Evolutionary conservation across 2,113 vertebrate genomes (phyloP).

Genomic region (Neodontobutis hainanensis): DNA sequence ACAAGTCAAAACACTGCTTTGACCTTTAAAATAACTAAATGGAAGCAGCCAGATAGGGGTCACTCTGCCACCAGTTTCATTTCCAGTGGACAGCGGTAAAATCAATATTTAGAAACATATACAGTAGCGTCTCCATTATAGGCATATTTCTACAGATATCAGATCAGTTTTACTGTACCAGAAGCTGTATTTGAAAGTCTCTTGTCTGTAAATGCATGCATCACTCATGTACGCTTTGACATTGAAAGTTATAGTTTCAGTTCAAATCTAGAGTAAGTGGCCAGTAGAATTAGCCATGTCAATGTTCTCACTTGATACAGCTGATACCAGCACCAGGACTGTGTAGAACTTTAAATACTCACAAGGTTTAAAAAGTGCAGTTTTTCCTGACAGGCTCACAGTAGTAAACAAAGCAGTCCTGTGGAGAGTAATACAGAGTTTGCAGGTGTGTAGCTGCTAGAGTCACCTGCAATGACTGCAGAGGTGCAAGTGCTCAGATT

Average conservation of each 20-base stretch:
- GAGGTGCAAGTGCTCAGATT: constrained; percentile 26
- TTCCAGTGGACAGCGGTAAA: constrained; percentile 31
- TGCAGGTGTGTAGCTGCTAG: constrained; percentile 30
- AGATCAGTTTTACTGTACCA: constrained; percentile 16
- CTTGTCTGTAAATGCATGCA: not conserved
- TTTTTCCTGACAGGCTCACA: constrained; percentile 25
- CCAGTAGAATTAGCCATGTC: constrained; percentile 11
- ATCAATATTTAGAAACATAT: constrained; percentile 47
- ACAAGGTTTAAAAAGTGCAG: constrained; percentile 26
- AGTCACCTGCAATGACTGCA: constrained; percentile 39
- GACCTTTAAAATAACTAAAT: constrained; percentile 52
- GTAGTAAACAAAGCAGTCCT: constrained; percentile 15
- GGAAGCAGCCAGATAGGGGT: constrained; percentile 10
- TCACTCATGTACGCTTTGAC: not conserved
- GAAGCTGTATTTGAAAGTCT: constrained; percentile 5
- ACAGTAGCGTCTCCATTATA: constrained; percentile 26
- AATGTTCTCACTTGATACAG: constrained; percentile 9
- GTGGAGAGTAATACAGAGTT: constrained; percentile 39
- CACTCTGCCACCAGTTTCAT: constrained; percentile 22
- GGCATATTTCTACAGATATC: constrained; percentile 30
- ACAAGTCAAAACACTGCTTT: constrained; percentile 19
- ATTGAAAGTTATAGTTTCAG: not conserved
- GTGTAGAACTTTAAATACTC: constrained; percentile 27
- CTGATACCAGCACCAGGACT: constrained; percentile 7
- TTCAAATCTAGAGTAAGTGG: not conserved